Base-by-base conservation (phyloP, 2,113 vertebrate species). In the Hoplias malabaricus region DNA sequence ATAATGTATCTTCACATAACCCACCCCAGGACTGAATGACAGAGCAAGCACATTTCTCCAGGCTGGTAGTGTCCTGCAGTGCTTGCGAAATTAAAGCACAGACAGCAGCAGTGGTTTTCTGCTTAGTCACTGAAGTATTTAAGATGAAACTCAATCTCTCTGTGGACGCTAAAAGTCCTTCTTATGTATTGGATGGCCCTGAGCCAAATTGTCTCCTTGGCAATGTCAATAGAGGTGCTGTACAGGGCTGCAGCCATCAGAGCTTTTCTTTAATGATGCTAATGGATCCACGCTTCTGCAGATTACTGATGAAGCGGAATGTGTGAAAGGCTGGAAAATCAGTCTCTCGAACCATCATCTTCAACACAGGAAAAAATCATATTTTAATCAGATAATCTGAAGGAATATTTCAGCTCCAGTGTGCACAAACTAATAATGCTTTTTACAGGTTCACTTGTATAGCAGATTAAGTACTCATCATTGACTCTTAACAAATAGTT, bases 91-190 rank as follows among this genome's bases (percentile, higher is more conserved):
- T 21, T 40, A 62, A 71, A 67, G 78, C 57, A 63, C 67, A 76
- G 69, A 77, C 50, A 43, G 78, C 80, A 79, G 78, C 75, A 75
- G 21, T 68, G 43, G 65, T 73, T 83, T 87, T 86, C 66, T 88
- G 86, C 84, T 85, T 86, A 88, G 81, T 88, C 86, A 88, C 79
- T 71, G 63, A 73, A 73, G 65, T 73, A 80, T 82, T 82, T 75
- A 74, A 80, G 82, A 66, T 36, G 53, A 77, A 80, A 84, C 34
- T 61, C 53, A 68, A 83, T 83, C 74, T 62, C 66, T 46, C 19
- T 1, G 38, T 63, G 42, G 59, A 82, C 42, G 33, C 59, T 65
- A 80, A 81, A 69, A 69, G 57, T 78, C 68, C 23, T 53, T 69
- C 73, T 84, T 83, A 74, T 84, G 77, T 42, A 79, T 81, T 78